phyloP scores from a whole-genome alignment of 1,140 invertebrate species.

The Monomorium pharaonis region DNA sequence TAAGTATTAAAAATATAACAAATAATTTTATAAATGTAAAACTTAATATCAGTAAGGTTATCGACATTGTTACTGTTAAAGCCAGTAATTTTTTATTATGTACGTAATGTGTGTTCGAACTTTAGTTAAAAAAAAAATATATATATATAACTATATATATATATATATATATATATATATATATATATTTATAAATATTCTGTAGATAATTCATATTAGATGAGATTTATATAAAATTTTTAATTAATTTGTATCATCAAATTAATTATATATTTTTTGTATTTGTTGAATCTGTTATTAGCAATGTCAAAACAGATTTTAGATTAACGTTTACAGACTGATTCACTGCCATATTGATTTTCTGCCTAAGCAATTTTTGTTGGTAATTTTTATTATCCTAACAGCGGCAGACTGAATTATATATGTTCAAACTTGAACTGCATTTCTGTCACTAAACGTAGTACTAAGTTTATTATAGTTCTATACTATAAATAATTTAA shows the following conservation, averaged over 20 bases:
- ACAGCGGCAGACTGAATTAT: background rate
- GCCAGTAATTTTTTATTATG: constrained; percentile 1
- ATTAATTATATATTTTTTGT: background rate
- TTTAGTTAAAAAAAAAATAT: too few relatives aligned
- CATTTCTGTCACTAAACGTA: constrained; percentile 26
- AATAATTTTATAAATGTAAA: background rate
- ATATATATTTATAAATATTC: constrained; percentile 3
- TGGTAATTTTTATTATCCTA: background rate
- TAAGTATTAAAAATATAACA: too few relatives aligned
- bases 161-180: constrained; percentile 13
- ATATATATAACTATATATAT: background rate
- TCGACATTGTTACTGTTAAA: background rate
- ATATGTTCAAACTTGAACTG: background rate
- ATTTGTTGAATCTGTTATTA: background rate
- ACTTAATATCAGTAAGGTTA: background rate
- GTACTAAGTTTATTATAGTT: background rate
- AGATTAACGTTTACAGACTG: constrained; percentile 42
- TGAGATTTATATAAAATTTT: constrained; percentile 7
- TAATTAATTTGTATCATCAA: background rate
- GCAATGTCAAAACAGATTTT: background rate
- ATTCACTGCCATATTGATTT: constrained; percentile 56
- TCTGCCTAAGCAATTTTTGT: background rate
- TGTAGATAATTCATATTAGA: background rate
- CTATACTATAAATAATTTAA: background rate
- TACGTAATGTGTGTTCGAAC: background rate